Percentiles rank a stretch among this genome's conserved stretches.
Evolutionary conservation across 2,113 vertebrate species (phyloP).

Genomic region (Bubo scandiacus): DNA sequence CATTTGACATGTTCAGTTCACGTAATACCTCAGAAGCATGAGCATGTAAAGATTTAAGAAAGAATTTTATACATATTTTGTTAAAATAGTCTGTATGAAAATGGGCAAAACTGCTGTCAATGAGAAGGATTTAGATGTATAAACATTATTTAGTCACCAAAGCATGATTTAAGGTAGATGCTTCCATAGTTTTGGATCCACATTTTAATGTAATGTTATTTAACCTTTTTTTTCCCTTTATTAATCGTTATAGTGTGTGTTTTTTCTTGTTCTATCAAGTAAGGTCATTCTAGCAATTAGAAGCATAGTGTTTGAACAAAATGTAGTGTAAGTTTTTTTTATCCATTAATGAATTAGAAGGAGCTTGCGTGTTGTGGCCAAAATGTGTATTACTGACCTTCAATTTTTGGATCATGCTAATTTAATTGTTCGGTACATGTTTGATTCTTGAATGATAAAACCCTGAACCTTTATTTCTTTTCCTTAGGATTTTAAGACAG

Average conservation of each 20-base stretch:
- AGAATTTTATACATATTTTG: background rate
- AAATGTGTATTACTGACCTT: background rate
- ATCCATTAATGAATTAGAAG: background rate
- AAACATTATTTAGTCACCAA: background rate
- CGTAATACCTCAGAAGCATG: background rate
- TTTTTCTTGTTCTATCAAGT: background rate
- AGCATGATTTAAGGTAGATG: background rate
- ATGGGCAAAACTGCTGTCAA: background rate
- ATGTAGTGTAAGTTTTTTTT: background rate
- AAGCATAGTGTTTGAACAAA: background rate
- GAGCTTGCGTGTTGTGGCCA: background rate
- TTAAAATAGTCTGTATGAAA: background rate
- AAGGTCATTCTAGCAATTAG: background rate
- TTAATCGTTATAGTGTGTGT: background rate
- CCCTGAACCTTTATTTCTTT: background rate
- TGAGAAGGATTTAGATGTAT: background rate
- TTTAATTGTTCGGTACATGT: background rate
- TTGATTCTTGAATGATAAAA: background rate
- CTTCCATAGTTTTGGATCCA: background rate
- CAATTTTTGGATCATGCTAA: background rate
- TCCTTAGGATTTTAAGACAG: constrained; percentile 87
- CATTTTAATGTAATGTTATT: background rate
- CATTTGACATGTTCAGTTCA: background rate
- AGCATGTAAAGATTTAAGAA: background rate
- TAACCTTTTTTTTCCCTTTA: background rate